Conservation (phyloP, 1,140 invertebrate species). For the Pseudomyrmex dendroicus region DNA sequence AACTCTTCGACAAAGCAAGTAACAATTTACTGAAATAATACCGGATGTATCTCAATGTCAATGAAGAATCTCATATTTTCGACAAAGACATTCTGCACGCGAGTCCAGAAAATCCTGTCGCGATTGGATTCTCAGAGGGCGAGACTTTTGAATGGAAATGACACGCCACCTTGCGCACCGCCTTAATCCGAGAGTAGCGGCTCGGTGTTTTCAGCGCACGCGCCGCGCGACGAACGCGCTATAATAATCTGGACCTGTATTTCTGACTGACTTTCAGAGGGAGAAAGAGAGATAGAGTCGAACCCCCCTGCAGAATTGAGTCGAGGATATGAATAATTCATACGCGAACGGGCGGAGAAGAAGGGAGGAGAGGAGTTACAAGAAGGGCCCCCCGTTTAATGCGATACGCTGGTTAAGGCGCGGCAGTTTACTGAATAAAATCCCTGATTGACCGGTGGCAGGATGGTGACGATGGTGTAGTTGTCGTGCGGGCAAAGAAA, state of each 20-base stretch:
- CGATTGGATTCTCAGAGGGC: background rate
- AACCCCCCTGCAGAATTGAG: constrained; percentile 81
- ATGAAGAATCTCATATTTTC: background rate
- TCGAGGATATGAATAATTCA: constrained; percentile 81
- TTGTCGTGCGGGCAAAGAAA: constrained; percentile 72
- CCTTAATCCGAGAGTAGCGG: constrained; percentile 52
- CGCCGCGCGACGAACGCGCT: constrained; percentile 69
- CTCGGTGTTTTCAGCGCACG: constrained; percentile 67
- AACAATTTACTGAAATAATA: constrained; percentile 29
- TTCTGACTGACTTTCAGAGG: constrained; percentile 78
- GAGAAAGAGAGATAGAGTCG: constrained; percentile 47
- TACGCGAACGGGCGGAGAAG: constrained; percentile 56
- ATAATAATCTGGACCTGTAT: constrained; percentile 79
- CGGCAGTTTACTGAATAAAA: constrained; percentile 81
- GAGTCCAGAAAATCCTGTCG: background rate
- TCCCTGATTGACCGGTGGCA: constrained; percentile 81
- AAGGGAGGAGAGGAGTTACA: constrained; percentile 59
- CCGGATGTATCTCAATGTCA: constrained; percentile 18
- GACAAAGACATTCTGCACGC: background rate
- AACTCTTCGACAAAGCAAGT: background rate
- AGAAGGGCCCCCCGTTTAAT: constrained; percentile 78
- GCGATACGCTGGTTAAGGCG: constrained; percentile 81
- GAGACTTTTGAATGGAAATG: constrained; percentile 73
- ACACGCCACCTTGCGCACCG: constrained; percentile 59
- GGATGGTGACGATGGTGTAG: constrained; percentile 70